Evolutionary conservation across 1,140 invertebrate species (phyloP), one percentile per base, ranked within the genome.

Genomic region (Acyrthosiphon pisum): DNA sequence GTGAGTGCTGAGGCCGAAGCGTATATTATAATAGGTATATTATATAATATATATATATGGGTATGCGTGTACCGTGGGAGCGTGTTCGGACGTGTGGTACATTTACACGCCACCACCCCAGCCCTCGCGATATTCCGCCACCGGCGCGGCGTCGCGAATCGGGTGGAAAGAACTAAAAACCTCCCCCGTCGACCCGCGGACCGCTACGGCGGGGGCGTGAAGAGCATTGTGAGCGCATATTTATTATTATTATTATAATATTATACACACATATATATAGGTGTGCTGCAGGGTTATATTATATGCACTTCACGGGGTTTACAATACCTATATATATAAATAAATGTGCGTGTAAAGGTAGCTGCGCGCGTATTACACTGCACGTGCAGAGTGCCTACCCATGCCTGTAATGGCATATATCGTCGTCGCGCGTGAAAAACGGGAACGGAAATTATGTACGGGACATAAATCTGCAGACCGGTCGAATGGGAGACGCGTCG

Each of bases 91-190:
- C 83, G 83, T 44, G 41, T 4, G n/a, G 60, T 76, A n/a, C 60
- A 76, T 76, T 76, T 76, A 76, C 60, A 76, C 60, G 60, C 30
- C 37, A 48, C 46, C 86, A 4, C 35, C 44, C 35, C 35, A 20
- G 50, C 88, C 23, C 23, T 30, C 20, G n/a, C 50, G 22, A 11
- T 37, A 20, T 30, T 23, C 9, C 20, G 53, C 68, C 90, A 81
- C 90, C 68, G 48, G 30, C 81, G 46, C 81, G 35, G 81, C 91
- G 91, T 84, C 37, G 91, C 91, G 81, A 92, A 92, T 92, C 91
- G 91, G 68, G 22, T 81, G 44, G 56, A 76, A 48, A 91, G 41
- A 91, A 91, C 6, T 41, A 91, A 76, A 91, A 91, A 20, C 90
- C 56, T 14, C 90, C 60, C 60, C 26, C 90, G n/a, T 2, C 76